phyloP scores from a whole-genome alignment of 2,797 vertebrate species.

The Sylvilagus floridanus region DNA sequence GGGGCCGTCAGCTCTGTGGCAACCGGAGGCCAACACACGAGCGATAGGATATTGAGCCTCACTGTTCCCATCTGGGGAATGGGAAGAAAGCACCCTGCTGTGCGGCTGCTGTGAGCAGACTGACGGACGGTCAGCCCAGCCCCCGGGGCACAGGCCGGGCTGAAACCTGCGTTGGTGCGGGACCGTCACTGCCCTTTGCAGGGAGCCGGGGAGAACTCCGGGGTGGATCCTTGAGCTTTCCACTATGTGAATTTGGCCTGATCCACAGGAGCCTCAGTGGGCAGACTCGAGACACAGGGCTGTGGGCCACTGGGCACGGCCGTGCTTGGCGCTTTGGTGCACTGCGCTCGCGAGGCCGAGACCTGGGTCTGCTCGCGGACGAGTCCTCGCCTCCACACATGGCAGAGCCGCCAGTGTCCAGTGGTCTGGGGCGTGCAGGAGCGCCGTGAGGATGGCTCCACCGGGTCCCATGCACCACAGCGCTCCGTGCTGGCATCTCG shows the following conservation, averaged over 20 bases:
- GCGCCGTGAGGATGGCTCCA: neutral
- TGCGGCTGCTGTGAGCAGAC: too few species aligned
- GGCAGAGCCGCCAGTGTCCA: too few species aligned
- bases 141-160: fast-evolving
- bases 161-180: fast-evolving
- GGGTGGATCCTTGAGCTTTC: neutral
- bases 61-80: neutral
- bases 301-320: too few species aligned
- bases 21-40: too few species aligned
- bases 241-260: neutral
- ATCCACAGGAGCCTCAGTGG: neutral
- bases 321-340: too few species aligned
- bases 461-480: neutral
- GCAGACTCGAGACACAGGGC: neutral
- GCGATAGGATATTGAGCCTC: neutral
- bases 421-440: too few species aligned
- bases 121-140: fast-evolving
- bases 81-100: neutral
- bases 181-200: fast-evolving
- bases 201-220: neutral
- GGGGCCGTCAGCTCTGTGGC: too few species aligned
- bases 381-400: too few species aligned
- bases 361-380: too few species aligned
- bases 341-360: too few species aligned
- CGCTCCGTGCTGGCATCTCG: neutral